Evolutionary conservation across 2,888 invertebrate species (phyloP).

Genomic region (Drosophila neotestacea): DNA sequence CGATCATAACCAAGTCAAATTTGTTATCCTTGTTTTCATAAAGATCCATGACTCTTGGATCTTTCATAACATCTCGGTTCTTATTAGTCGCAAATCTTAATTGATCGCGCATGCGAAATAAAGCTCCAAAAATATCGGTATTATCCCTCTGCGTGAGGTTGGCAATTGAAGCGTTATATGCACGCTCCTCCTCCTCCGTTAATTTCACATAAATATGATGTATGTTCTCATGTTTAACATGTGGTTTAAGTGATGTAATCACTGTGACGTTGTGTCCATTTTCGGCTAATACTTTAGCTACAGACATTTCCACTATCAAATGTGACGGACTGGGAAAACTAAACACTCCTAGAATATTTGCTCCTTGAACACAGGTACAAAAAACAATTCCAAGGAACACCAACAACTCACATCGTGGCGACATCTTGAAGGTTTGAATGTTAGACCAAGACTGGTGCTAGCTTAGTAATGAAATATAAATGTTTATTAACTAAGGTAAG

Average conservation of each 20-base stretch:
- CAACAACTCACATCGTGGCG: background rate
- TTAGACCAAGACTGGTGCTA: constrained; percentile 1
- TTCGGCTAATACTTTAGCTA: constrained; percentile 75
- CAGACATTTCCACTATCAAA: constrained; percentile 79
- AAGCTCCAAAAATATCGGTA: constrained; percentile 27
- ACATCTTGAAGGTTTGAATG: constrained; percentile 13
- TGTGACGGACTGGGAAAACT: constrained; percentile 79
- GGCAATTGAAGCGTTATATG: constrained; percentile 29
- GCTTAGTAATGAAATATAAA: background rate
- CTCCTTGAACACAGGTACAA: constrained; percentile 34
- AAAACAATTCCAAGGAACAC: constrained; percentile 6
- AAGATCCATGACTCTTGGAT: constrained; percentile 65
- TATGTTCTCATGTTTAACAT: constrained; percentile 46
- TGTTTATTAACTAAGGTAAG: background rate
- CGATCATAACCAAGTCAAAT: constrained; percentile 81
- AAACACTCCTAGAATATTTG: constrained; percentile 81
- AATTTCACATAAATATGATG: constrained; percentile 9
- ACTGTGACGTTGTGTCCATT: constrained; percentile 83
- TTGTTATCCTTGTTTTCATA: constrained; percentile 76
- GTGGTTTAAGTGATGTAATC: constrained; percentile 69
- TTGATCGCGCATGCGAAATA: constrained; percentile 28
- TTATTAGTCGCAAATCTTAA: constrained; percentile 36
- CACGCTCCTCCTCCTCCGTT: constrained; percentile 36
- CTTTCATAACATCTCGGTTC: constrained; percentile 26
- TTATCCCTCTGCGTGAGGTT: constrained; percentile 53